A percentile compares a stretch with the other conserved stretches of the same genome.
Conservation (phyloP, 2,888 invertebrate species). For the Mesorhabditis sp. region DNA sequence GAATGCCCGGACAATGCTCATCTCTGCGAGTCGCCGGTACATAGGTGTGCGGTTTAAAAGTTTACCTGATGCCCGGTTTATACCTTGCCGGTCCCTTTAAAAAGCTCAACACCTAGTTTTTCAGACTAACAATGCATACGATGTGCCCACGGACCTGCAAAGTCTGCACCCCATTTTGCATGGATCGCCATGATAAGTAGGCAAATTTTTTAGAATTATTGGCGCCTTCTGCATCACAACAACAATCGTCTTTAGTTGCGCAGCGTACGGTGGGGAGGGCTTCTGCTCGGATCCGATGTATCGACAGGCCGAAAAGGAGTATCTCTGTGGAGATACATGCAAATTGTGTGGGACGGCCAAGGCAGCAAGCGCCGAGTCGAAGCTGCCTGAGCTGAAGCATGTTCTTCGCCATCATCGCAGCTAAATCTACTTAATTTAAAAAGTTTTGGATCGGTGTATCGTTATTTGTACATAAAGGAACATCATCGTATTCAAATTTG, state of each 20-base stretch:
- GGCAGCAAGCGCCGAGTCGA: no score
- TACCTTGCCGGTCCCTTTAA: background rate
- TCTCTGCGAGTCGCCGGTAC: background rate
- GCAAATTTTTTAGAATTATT: background rate
- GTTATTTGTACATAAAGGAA: no score
- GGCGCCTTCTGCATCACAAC: background rate
- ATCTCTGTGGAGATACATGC: background rate
- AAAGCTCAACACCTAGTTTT: background rate
- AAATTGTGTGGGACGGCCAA: background rate
- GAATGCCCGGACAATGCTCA: background rate
- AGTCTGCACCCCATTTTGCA: constrained; percentile 4
- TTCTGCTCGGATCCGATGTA: background rate
- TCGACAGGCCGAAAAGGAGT: background rate
- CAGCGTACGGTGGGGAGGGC: background rate
- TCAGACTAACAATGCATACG: background rate
- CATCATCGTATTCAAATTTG: no score
- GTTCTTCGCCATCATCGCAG: no score
- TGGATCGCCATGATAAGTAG: background rate
- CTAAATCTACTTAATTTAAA: no score
- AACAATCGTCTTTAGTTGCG: background rate
- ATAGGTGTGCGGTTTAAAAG: background rate
- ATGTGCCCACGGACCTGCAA: background rate
- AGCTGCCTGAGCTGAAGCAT: no score
- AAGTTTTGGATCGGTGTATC: no score
- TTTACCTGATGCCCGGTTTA: background rate